These are phyloP conservation scores for Chironomus striatipennis DNA, from an alignment of 1,140 invertebrate genomes.

Conservation along the genomic window DNA sequence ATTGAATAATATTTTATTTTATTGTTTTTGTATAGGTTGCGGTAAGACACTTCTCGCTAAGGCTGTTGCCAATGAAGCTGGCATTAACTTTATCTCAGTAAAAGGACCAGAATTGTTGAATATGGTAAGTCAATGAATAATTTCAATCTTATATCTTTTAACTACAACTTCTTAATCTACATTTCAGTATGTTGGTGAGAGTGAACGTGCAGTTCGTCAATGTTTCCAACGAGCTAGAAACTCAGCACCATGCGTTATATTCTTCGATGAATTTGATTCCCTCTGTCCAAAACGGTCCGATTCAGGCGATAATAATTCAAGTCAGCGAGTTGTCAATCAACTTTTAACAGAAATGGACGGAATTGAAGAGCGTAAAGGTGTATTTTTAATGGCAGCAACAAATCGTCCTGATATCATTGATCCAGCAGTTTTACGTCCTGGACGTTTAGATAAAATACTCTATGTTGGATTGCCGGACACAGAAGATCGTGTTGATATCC, in stretches of 20 bases:
- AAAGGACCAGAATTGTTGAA: constrained; percentile 95
- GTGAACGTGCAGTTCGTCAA: constrained; percentile 89
- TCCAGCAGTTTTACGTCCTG: constrained; percentile 88
- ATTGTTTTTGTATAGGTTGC: constrained; percentile 44
- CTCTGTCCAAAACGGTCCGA: constrained; percentile 84
- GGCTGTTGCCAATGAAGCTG: constrained; percentile 92
- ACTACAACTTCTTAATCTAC: constrained; percentile 28
- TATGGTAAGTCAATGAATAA: constrained; percentile 55
- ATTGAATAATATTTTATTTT: not conserved
- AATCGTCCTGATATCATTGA: constrained; percentile 97
- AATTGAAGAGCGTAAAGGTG: constrained; percentile 76
- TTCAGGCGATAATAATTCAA: constrained; percentile 58
- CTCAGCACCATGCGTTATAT: constrained; percentile 96
- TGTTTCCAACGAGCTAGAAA: constrained; percentile 91
- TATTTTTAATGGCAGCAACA: constrained; percentile 92
- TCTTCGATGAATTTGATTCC: constrained; percentile 98
- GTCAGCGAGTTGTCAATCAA: constrained; percentile 88
- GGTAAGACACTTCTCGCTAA: constrained; percentile 90
- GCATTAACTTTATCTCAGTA: constrained; percentile 94
- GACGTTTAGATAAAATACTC: constrained; percentile 86
- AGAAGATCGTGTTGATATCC: constrained; percentile 77
- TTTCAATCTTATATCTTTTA: constrained; percentile 23
- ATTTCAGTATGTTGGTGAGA: constrained; percentile 94
- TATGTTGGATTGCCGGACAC: constrained; percentile 85
- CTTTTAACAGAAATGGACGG: constrained; percentile 99